Base-by-base conservation (phyloP, 2,888 invertebrate genomes). In the Biston stratarius region DNA sequence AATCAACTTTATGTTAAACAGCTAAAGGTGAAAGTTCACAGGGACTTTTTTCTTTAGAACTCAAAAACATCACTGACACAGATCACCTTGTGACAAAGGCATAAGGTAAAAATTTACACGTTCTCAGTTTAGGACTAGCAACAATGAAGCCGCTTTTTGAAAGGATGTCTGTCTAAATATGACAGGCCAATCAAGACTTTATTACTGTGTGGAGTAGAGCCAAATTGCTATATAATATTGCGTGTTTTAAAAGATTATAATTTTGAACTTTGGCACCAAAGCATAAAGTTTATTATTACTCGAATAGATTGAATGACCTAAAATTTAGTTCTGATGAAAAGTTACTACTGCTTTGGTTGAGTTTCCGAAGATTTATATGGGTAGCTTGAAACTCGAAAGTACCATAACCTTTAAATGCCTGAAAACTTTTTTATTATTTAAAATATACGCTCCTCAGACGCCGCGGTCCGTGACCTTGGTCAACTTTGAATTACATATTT, bases 141-240 rank as follows among this genome's bases (percentile, higher is more conserved):
- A 57, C 47, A 57, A 45, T 57, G 24, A 24, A 24, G 24, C 42
- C 33, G 52, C 34, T 12, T 48, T 62, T 53, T 15, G 40, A 62
- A 53, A 62, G 47, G 33, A 58, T 61, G 34, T 36, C 36, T 33
- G 51, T 47, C 38, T 45, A 61, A 53, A 61, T 52, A 38, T 45
- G 57, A 47, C 58, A 62, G 24, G 33, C 59, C 11, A 63, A 56
- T 55, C 24, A 36, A 44, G 60, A 14, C 55, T 34, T 59, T 63
- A 67, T 63, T 34, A 5, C 40, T 8, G 10, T 0, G 24, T 15
- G 8, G 6, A 9, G 24, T 59, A 48, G 24, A 36, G 36, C 10
- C 1, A 38, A 58, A 47, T 47, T 58, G 36, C 47, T 14, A 34
- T 34, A 7, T 14, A 8, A 24, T 2, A 2, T 24, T 14, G 5